These are phyloP conservation scores for Apodemia mormo DNA, from an alignment of 2,888 invertebrate species.

Conservation along the genomic window DNA sequence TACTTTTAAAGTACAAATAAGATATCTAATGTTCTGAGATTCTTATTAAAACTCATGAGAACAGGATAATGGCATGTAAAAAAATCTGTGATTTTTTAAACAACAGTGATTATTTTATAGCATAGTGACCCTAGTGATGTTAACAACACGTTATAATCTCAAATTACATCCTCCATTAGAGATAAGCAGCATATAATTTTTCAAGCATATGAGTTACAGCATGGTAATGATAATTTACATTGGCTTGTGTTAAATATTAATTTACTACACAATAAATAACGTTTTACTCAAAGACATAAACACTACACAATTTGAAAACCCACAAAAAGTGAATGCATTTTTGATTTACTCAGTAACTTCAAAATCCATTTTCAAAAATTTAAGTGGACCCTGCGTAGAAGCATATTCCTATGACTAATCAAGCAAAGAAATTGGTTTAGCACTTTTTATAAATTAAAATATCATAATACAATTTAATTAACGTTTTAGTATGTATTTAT, in stretches of 20 bases:
- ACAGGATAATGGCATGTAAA: slow-evolving; percentile 36
- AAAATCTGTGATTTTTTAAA: slow-evolving; percentile 32
- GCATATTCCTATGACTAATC: neutral
- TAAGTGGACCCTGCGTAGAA: slow-evolving; percentile 18
- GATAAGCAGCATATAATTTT: slow-evolving; percentile 14
- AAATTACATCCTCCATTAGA: slow-evolving; percentile 3
- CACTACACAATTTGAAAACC: neutral
- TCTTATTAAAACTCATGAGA: slow-evolving; percentile 44
- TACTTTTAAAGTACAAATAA: slow-evolving; percentile 47
- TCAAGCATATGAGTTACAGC: slow-evolving; percentile 25
- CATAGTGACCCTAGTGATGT: slow-evolving; percentile 28
- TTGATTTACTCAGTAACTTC: neutral
- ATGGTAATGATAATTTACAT: slow-evolving; percentile 22
- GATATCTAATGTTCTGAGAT: slow-evolving; percentile 52
- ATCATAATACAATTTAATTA: neutral
- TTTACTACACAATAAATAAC: slow-evolving; percentile 22
- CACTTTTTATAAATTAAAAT: neutral
- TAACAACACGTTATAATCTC: slow-evolving; percentile 21
- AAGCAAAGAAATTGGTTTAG: neutral
- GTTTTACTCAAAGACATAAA: slow-evolving; percentile 1
- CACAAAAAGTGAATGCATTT: neutral
- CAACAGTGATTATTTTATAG: slow-evolving; percentile 29
- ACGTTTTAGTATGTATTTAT: too few species aligned
- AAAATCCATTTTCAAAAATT: slow-evolving; percentile 16
- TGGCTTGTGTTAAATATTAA: slow-evolving; percentile 20